Base-by-base conservation (phyloP, 2,797 vertebrate species). In the Gallinago solitaria region DNA sequence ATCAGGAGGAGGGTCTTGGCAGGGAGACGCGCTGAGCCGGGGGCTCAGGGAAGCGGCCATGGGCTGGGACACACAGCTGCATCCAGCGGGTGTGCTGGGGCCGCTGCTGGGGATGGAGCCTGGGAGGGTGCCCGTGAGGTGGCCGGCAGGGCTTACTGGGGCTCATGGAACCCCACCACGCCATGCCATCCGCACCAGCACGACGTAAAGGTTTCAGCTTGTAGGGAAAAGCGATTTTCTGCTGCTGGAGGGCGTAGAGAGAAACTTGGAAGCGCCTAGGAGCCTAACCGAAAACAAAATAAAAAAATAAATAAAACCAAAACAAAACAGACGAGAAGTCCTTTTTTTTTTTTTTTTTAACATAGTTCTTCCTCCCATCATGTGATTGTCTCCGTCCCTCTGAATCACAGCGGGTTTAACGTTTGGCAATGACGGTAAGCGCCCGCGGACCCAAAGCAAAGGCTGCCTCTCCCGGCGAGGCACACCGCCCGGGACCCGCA, bases 371-470 rank as follows among this genome's bases (percentile, higher is more conserved):
- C 63, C 54, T 9, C 12, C 11, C 54, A 43, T 53, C 83, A 79
- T 88, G 47, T 74, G 95, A 91, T 89, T 85, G 47, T 27, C 45
- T 75, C 56, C 59, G 25, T 57, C 3, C 50, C 59, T 30, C 87
- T 95, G 94, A 96, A 91, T 96, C 96, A 92, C 83, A 50, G 70
- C 8, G 32, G 73, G 45, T 91, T 78, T 61, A 71, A 33, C 65
- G 9, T 57, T 83, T 25, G n/a, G 76, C 73, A 33, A 2, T 76
- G 83, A 60, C 78, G 33, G 65, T 19, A 70, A 51, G 50, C 12
- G 9, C 23, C 77, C 7, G 25, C 37, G 67, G 70, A 41, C 56
- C 33, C 7, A 48, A 50, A 47, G 78, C 53, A 19, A 21, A 41
- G 43, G 50, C 45, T n/a, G 65, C 5, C 32, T 69, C 51, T 83